These are phyloP conservation scores for Lasioglossum villosulum DNA, from an alignment of 2,888 invertebrate species.

Conservation along the genomic window DNA sequence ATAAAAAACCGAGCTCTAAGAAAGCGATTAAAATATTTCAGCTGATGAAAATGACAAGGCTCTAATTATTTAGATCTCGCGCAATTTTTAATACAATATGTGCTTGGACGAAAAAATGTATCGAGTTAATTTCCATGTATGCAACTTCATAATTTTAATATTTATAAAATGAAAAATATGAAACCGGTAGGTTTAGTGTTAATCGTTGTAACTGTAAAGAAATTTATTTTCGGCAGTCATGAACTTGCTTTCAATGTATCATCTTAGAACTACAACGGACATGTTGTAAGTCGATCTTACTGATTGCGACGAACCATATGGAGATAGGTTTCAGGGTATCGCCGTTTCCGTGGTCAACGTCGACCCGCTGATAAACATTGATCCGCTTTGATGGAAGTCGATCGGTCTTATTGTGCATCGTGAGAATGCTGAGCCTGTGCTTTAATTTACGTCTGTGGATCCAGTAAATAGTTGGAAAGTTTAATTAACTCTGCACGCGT, in stretches of 20 bases:
- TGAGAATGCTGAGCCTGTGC: conserved; percentile 27
- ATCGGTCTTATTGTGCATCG: conserved; percentile 46
- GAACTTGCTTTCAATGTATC: neutral
- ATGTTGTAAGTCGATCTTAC: conserved; percentile 67
- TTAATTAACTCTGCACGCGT: neutral
- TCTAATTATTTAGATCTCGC: too few species aligned
- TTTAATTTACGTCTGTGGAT: neutral
- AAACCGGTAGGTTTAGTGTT: too few species aligned
- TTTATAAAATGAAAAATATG: too few species aligned
- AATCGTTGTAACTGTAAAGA: too few species aligned
- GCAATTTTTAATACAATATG: too few species aligned
- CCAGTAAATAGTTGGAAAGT: neutral
- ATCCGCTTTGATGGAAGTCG: conserved; percentile 53
- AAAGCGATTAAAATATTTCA: too few species aligned
- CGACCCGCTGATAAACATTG: conserved; percentile 49
- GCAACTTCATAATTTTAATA: too few species aligned
- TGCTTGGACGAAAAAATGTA: too few species aligned
- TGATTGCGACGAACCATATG: conserved; percentile 64
- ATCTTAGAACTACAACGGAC: conserved; percentile 36
- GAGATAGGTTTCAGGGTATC: conserved; percentile 71
- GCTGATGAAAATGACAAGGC: too few species aligned
- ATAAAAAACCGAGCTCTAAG: too few species aligned
- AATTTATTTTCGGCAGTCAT: conserved; percentile 6
- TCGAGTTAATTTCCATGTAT: too few species aligned
- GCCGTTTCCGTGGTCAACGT: conserved; percentile 67